Percentiles rank a stretch among this genome's conserved stretches.
Conservation (phyloP, 2,797 vertebrate species). For the Schizopygopsis malacanthus region DNA sequence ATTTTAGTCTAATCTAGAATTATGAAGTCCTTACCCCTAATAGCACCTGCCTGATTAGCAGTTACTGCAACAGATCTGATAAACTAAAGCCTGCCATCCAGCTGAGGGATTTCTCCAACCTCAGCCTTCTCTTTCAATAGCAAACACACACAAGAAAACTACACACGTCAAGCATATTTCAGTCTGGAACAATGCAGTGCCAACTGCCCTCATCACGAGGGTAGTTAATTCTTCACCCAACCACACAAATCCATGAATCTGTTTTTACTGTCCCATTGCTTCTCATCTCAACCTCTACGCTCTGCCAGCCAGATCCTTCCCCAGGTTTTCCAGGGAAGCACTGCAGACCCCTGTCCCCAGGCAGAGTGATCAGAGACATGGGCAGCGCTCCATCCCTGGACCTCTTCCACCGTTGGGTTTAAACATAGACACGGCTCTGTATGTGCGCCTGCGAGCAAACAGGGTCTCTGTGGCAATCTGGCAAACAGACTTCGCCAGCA, state of each 20-base stretch:
- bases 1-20: neutral
- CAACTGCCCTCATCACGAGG: neutral
- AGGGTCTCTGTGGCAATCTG: slow-evolving; percentile 32
- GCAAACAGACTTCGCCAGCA: slow-evolving; percentile 24
- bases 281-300: slow-evolving; percentile 22
- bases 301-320: slow-evolving; percentile 27
- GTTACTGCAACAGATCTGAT: neutral
- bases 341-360: slow-evolving; percentile 14
- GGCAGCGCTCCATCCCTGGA: slow-evolving; percentile 32
- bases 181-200: neutral
- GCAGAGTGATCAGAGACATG: slow-evolving; percentile 12
- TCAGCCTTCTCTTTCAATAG: neutral
- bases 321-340: slow-evolving; percentile 6
- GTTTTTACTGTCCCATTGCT: slow-evolving; percentile 20
- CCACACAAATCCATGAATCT: slow-evolving; percentile 24
- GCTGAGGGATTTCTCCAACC: neutral
- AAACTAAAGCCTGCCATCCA: neutral
- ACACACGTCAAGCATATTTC: neutral
- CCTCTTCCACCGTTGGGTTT: slow-evolving; percentile 23
- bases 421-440: slow-evolving; percentile 35
- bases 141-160: neutral
- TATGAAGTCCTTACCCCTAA: too few species aligned
- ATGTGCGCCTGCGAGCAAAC: slow-evolving; percentile 22
- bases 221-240: slow-evolving; percentile 21
- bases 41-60: neutral